Evolutionary conservation across 2,797 vertebrate genomes (phyloP).

Genomic region (Astyanax mexicanus): DNA sequence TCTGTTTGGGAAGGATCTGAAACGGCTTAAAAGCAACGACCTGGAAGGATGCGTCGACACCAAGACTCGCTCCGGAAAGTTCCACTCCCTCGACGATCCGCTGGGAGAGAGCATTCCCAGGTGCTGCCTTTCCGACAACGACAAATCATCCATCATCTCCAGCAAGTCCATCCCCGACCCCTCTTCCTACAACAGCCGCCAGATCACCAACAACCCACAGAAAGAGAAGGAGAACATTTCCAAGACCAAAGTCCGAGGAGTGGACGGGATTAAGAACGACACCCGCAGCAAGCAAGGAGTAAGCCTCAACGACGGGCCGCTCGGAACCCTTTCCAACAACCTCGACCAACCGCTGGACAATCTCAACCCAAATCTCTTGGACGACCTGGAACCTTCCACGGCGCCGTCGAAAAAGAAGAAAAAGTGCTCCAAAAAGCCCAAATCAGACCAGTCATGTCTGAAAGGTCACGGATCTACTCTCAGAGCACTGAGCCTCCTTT

Average conservation of each 20-base stretch:
- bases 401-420: conserved; percentile 93
- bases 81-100: conserved; percentile 80
- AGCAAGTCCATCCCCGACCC: conserved; percentile 83
- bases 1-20: conserved; percentile 89
- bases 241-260: conserved; percentile 86
- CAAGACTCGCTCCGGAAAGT: conserved; percentile 82
- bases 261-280: conserved; percentile 87
- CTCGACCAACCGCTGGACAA: conserved; percentile 88
- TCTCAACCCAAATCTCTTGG: conserved; percentile 87
- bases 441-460: conserved; percentile 91
- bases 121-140: conserved; percentile 90
- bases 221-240: conserved; percentile 95
- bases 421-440: conserved; percentile 95
- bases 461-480: conserved; percentile 83
- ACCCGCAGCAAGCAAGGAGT: conserved; percentile 87
- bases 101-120: conserved; percentile 79
- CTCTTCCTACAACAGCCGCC: conserved; percentile 84
- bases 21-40: conserved; percentile 85
- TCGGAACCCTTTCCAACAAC: conserved; percentile 91
- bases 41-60: conserved; percentile 88
- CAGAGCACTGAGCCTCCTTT: conserved; percentile 77
- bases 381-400: conserved; percentile 88
- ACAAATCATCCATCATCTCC: conserved; percentile 92
- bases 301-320: conserved; percentile 89
- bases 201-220: conserved; percentile 86